These are phyloP conservation scores for Eupithecia tripunctaria DNA, from an alignment of 2,888 invertebrate genomes.

Conservation along the genomic window DNA sequence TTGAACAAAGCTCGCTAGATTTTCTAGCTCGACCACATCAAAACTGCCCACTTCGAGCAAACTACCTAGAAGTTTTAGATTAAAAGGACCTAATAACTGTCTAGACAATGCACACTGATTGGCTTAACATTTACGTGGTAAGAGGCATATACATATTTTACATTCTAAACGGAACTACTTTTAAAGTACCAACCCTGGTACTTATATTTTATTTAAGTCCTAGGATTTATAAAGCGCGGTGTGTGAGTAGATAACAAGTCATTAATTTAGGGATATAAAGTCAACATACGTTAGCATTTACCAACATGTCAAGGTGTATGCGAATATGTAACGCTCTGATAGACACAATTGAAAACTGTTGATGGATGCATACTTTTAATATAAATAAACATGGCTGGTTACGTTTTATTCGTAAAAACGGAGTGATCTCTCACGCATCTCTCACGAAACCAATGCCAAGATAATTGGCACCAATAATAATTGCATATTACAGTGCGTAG, in stretches of 20 bases:
- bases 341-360: neutral
- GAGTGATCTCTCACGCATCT: conserved; percentile 41
- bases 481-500: conserved; percentile 21
- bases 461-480: conserved; percentile 35
- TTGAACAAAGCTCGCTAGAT: neutral
- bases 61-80: neutral
- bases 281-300: neutral
- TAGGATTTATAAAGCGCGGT: neutral
- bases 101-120: neutral
- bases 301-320: neutral
- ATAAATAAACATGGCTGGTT: conserved; percentile 15
- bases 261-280: neutral
- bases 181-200: no score
- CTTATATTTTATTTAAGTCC: no score
- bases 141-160: no score
- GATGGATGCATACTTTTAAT: neutral
- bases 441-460: conserved; percentile 44
- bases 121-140: conserved; percentile 3
- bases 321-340: neutral
- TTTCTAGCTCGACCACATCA: neutral
- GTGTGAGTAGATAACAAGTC: neutral
- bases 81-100: neutral
- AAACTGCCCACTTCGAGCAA: neutral
- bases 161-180: no score
- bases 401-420: conserved; percentile 42